A percentile compares a stretch with the other conserved stretches of the same genome.
These are phyloP conservation scores for Lycocorax pyrrhopterus DNA, from an alignment of 2,113 vertebrate species.

Conservation along the genomic window DNA sequence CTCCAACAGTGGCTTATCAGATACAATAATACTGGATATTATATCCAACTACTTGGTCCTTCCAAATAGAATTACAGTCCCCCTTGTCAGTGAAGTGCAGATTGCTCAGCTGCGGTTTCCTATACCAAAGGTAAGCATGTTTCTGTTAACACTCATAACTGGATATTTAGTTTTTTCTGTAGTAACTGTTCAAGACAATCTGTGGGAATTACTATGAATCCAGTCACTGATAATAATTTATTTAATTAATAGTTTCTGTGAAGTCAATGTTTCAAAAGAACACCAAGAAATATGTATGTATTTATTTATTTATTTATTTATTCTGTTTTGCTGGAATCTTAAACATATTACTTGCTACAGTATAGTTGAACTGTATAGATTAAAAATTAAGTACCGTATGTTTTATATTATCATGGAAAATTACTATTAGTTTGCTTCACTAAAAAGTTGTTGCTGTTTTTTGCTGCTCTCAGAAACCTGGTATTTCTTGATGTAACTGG, in stretches of 20 bases:
- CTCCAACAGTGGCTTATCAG: slow-evolving; percentile 84
- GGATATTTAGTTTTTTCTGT: not conserved
- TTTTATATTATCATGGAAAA: not conserved
- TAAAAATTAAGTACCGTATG: not conserved
- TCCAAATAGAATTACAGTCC: slow-evolving; percentile 91
- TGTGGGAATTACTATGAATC: not conserved
- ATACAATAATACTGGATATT: slow-evolving; percentile 90
- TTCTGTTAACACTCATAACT: not conserved
- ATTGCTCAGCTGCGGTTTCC: slow-evolving; percentile 88
- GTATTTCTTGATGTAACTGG: not conserved
- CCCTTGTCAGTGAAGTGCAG: slow-evolving; percentile 86
- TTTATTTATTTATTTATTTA: not conserved
- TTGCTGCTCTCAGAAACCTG: not conserved
- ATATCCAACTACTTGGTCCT: slow-evolving; percentile 90
- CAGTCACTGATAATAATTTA: not conserved
- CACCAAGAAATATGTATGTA: not conserved
- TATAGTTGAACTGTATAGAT: not conserved
- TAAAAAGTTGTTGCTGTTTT: not conserved
- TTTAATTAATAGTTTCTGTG: not conserved
- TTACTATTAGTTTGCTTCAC: not conserved
- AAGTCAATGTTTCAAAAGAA: not conserved
- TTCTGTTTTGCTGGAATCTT: not conserved
- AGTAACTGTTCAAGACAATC: not conserved
- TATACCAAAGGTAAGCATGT: slow-evolving; percentile 83
- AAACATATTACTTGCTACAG: not conserved